Conservation (phyloP, 1,140 invertebrate genomes). For the Cylas formicarius region DNA sequence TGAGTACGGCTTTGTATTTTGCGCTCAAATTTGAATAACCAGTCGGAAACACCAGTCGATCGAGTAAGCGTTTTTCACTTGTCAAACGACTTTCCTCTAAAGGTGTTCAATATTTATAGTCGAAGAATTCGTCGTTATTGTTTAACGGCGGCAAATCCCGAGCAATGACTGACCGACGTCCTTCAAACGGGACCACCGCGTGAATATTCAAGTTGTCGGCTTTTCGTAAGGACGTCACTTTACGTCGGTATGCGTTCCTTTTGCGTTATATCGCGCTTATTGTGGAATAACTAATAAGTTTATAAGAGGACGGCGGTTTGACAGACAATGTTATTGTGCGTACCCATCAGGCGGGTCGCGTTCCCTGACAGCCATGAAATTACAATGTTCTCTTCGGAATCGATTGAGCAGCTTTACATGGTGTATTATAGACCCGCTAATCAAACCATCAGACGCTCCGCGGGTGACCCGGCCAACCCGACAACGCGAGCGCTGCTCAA, state of each 20-base stretch:
- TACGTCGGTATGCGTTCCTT: not conserved
- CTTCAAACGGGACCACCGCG: too few species aligned
- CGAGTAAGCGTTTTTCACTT: too few species aligned
- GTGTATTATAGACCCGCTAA: constrained; percentile 36
- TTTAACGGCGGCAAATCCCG: too few species aligned
- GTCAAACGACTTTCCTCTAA: too few species aligned
- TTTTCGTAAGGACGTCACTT: not conserved
- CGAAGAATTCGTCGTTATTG: too few species aligned
- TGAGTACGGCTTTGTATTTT: too few species aligned
- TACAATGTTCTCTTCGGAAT: constrained; percentile 40
- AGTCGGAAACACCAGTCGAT: too few species aligned
- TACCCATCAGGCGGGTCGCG: constrained; percentile 33
- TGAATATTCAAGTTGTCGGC: too few species aligned
- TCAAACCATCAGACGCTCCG: constrained; percentile 37
- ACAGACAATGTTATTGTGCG: constrained; percentile 36
- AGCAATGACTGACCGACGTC: too few species aligned
- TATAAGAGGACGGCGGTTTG: constrained; percentile 30
- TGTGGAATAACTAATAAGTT: constrained; percentile 32
- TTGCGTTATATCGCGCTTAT: not conserved
- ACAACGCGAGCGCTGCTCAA: too few species aligned
- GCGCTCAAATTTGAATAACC: too few species aligned
- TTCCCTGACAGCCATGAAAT: constrained; percentile 41
- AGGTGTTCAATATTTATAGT: too few species aligned
- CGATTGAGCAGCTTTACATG: constrained; percentile 38
- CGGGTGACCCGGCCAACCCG: constrained; percentile 21